phyloP scores from a whole-genome alignment of 2,797 vertebrate genomes.

The Tenualosa thibaudeaui region DNA sequence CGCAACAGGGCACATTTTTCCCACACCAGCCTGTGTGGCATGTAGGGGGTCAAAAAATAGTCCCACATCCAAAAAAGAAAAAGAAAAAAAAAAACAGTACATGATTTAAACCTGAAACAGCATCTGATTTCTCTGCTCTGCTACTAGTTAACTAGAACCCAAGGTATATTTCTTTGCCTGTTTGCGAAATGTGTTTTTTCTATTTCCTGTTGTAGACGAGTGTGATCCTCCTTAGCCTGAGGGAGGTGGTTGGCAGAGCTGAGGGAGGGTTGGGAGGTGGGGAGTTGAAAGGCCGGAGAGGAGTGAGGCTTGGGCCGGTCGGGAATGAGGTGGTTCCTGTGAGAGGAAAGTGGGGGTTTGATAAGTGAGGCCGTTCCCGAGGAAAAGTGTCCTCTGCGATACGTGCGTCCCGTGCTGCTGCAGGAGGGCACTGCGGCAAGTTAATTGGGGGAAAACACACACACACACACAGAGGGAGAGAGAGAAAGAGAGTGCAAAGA shows the following conservation, averaged over 20 bases:
- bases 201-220: slow-evolving; percentile 14
- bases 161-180: slow-evolving; percentile 17
- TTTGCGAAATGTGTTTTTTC: background rate
- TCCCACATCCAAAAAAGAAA: background rate
- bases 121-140: background rate
- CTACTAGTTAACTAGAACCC: background rate
- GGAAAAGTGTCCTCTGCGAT: slow-evolving; percentile 36
- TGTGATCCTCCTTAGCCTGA: slow-evolving; percentile 23
- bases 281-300: slow-evolving; percentile 20
- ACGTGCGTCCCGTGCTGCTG: slow-evolving; percentile 35
- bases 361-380: slow-evolving; percentile 36
- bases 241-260: slow-evolving; percentile 1
- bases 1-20: slow-evolving; percentile 17
- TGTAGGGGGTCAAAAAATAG: background rate
- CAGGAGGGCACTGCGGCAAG: background rate
- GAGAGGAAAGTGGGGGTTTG: slow-evolving; percentile 43
- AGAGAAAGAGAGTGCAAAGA: no score
- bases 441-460: slow-evolving; percentile 7
- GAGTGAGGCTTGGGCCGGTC: slow-evolving; percentile 27
- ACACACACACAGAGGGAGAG: background rate
- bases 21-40: slow-evolving; percentile 32
- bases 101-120: background rate
- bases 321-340: slow-evolving; percentile 47
- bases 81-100: background rate
- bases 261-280: background rate